These are phyloP conservation scores for Buphagus erythrorhynchus DNA, from an alignment of 2,797 vertebrate species.

Conservation along the genomic window DNA sequence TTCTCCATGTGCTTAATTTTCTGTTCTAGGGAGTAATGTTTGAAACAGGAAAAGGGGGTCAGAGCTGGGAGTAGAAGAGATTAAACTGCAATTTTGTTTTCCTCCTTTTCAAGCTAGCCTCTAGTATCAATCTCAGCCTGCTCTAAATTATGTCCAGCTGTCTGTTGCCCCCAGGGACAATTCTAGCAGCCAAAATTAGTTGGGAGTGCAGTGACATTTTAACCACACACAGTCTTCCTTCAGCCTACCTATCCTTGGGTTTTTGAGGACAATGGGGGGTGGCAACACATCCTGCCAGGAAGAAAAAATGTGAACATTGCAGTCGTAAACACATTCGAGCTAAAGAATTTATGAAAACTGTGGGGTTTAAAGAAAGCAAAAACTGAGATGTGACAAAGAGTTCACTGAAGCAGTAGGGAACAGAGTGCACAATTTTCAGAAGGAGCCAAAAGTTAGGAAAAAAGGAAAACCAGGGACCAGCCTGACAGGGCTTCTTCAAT, in stretches of 20 bases:
- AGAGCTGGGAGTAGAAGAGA: constrained; percentile 45
- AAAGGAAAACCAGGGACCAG: neutral
- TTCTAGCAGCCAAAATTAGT: constrained; percentile 43
- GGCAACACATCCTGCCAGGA: neutral
- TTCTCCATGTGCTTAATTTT: neutral
- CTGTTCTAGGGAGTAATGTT: neutral
- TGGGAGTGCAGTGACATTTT: constrained; percentile 47
- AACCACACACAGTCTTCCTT: constrained; percentile 41
- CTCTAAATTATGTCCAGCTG: constrained; percentile 62
- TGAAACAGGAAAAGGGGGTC: constrained; percentile 50
- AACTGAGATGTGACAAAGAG: neutral
- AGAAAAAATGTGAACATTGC: neutral
- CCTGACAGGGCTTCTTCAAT: neutral
- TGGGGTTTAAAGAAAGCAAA: neutral
- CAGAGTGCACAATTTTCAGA: neutral
- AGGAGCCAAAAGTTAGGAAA: neutral
- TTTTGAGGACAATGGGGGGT: neutral
- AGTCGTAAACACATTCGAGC: neutral
- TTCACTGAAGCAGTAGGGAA: neutral
- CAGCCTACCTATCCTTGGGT: constrained; percentile 36
- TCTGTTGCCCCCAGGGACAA: constrained; percentile 27
- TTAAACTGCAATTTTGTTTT: constrained; percentile 62
- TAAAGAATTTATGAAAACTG: neutral
- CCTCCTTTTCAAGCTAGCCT: neutral
- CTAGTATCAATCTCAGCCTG: constrained; percentile 39